Evolutionary conservation across 2,797 vertebrate species (phyloP), one percentile per base, ranked within the genome.

Genomic region (Glyptemys insculpta): DNA sequence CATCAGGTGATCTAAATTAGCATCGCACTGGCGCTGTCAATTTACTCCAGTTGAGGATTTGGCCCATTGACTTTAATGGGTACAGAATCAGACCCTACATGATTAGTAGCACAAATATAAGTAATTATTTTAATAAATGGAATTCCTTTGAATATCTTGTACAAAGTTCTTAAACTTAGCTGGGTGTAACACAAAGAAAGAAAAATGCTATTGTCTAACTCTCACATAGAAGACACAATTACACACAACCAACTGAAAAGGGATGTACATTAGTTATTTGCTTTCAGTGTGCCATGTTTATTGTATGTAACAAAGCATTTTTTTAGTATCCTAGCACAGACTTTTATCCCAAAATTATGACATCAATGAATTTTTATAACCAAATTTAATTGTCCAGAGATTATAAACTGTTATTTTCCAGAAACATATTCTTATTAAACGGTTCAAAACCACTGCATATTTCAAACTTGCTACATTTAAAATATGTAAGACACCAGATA

Each of bases 231-330:
- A 47, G 3, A 12, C 85, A 57, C 29, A 52, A 91, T 90, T 80
- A 87, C 93, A 95, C 94, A 91, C 91, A 2, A 0, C 72, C 94
- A 93, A 94, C 16, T 65, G 95, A 95, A 93, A 95, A 29, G 1
- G 49, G 96, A 84, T 94, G 95, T 95, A 96, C 94, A 93, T 59
- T 0, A 0, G 57, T 72, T n/a, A 2, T 4, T 90, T 92, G 83
- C 31, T 89, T 94, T 83, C 84, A 47, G 59, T 93, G 34, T 37
- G 31, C 53, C 88, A 89, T 15, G 3, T 92, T 91, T 44, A 68
- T 16, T 23, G 91, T 91, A 87, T 37, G 21, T 41, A 18, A 72
- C 18, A 54, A 44, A 88, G 90, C 85, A 62, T 25, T 1, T 1
- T 68, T 85, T 89, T 82, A 90, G 59, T 79, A 59, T 91, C 72